Conservation (phyloP, 2,113 vertebrate genomes). For the Andinoacara biseriatus region DNA sequence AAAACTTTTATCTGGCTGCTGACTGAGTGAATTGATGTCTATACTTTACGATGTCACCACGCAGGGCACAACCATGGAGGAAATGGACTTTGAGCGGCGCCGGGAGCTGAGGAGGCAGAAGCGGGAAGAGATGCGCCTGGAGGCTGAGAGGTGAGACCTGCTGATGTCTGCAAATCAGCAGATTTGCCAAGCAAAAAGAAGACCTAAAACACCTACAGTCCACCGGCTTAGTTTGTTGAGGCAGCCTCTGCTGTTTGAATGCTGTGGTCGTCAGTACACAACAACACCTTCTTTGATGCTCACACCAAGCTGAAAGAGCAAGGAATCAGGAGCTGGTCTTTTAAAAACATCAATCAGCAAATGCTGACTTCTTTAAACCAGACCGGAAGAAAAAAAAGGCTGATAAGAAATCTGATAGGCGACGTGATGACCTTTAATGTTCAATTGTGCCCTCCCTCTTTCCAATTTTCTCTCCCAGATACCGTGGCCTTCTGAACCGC, state of each 20-base stretch:
- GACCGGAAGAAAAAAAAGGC: conserved; percentile 24
- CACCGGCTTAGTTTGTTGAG: conserved; percentile 14
- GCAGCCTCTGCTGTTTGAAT: conserved; percentile 22
- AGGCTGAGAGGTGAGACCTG: conserved; percentile 89
- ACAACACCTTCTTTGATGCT: conserved; percentile 40
- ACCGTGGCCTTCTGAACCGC: conserved; percentile 39
- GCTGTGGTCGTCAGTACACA: conserved; percentile 32
- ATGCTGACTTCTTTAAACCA: conserved; percentile 37
- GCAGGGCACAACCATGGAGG: conserved; percentile 87
- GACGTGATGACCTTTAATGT: conserved; percentile 69
- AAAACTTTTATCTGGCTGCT: not conserved
- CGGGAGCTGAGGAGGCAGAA: conserved; percentile 97
- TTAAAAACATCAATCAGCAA: conserved; percentile 60
- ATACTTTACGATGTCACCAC: conserved; percentile 54
- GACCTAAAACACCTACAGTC: not conserved
- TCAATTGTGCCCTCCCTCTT: conserved; percentile 48
- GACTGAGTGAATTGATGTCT: conserved; percentile 37
- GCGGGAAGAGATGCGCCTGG: conserved; percentile 96
- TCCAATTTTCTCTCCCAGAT: conserved; percentile 59
- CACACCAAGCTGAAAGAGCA: conserved; percentile 50
- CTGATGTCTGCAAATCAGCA: conserved; percentile 8
- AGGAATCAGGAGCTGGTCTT: conserved; percentile 41
- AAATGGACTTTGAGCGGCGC: conserved; percentile 93
- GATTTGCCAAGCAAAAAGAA: conserved; percentile 11
- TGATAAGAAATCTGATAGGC: conserved; percentile 71